Conservation (phyloP, 2,888 invertebrate genomes). For the Anagyrus pseudococci region DNA sequence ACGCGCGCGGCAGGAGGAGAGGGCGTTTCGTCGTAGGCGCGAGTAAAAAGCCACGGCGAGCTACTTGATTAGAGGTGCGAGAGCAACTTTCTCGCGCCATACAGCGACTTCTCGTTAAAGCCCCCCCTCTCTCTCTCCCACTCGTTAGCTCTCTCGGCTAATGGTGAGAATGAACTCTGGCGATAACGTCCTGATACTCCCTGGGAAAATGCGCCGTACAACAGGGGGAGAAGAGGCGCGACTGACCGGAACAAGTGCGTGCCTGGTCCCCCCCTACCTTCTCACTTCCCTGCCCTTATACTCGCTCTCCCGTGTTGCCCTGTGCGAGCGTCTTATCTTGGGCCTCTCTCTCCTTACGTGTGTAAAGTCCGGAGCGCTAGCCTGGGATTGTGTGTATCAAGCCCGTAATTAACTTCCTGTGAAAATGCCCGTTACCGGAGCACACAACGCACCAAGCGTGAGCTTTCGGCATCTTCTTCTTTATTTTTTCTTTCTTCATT, state of each 20-base stretch:
- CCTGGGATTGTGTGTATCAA: background rate
- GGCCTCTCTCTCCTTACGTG: background rate
- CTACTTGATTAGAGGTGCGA: no score
- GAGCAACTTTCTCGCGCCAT: no score
- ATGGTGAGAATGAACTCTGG: constrained; percentile 35
- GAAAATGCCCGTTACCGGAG: no score
- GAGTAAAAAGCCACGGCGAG: background rate
- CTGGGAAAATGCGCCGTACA: no score
- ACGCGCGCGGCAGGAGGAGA: background rate
- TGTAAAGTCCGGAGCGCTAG: background rate
- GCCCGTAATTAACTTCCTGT: background rate
- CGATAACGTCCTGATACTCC: constrained; percentile 26
- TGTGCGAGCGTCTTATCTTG: background rate
- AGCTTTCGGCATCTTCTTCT: no score
- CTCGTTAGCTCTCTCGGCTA: constrained; percentile 22
- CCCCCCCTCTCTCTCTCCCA: no score
- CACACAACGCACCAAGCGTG: no score
- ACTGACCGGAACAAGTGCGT: constrained; percentile 27
- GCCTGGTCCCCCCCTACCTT: background rate
- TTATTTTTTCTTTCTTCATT: no score
- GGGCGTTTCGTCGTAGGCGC: background rate
- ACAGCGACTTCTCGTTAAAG: constrained; percentile 30
- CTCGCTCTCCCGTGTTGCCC: constrained; percentile 6
- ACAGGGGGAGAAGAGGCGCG: constrained; percentile 4
- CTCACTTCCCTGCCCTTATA: no score